Percentiles rank a stretch among this genome's conserved stretches.
phyloP scores from a whole-genome alignment of 2,888 invertebrate genomes.

The Sarcophaga carnaria region DNA sequence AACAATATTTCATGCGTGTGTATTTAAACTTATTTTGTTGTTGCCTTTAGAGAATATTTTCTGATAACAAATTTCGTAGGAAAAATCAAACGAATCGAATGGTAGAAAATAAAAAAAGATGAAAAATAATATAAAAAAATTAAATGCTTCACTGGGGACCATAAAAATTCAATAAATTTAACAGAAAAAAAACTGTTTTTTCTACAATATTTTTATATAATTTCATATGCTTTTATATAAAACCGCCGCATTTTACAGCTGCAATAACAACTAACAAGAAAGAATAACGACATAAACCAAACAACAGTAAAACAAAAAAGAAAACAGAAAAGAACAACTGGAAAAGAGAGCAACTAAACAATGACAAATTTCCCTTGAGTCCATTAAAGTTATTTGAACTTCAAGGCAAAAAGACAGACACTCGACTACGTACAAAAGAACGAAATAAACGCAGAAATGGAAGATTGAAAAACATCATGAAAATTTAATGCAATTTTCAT shows the following conservation, averaged over 20 bases:
- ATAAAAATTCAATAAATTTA: conserved; percentile 65
- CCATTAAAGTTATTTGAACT: conserved; percentile 72
- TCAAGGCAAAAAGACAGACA: conserved; percentile 25
- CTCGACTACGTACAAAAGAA: background rate
- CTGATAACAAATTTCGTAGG: conserved; percentile 55
- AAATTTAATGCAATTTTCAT: conserved; percentile 69
- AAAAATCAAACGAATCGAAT: conserved; percentile 16
- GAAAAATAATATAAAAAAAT: conserved; percentile 20
- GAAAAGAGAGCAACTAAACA: conserved; percentile 26
- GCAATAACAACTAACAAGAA: conserved; percentile 21
- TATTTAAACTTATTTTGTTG: background rate
- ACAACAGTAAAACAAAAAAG: no score
- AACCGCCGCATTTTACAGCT: conserved; percentile 59
- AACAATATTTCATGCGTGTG: no score
- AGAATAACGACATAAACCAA: conserved; percentile 2
- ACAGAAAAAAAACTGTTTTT: background rate
- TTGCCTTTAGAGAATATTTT: conserved; percentile 5
- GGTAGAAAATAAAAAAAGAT: background rate
- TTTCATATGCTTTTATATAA: conserved; percentile 45
- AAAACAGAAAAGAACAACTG: background rate
- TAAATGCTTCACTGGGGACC: conserved; percentile 49
- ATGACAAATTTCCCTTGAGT: conserved; percentile 70
- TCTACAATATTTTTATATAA: conserved; percentile 32
- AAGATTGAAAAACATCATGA: conserved; percentile 61
- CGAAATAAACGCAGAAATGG: background rate